Percentiles rank a stretch among this genome's conserved stretches.
These are phyloP conservation scores for Lucinisca nassula DNA, from an alignment of 2,888 invertebrate species.

Conservation along the genomic window DNA sequence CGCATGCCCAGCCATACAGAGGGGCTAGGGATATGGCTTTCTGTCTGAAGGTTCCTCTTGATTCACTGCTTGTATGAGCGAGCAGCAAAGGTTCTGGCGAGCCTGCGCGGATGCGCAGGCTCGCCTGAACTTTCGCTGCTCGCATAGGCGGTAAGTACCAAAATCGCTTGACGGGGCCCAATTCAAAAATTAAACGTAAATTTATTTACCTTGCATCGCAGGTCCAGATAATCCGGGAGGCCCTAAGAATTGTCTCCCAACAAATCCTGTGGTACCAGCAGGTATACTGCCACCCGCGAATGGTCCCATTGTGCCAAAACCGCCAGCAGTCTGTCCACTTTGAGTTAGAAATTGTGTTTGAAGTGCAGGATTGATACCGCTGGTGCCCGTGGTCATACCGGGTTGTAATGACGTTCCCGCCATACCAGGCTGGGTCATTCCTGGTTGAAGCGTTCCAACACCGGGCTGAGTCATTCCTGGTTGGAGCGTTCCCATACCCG, in stretches of 20 bases:
- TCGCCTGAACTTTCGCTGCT: too few species aligned
- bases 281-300: neutral
- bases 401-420: neutral
- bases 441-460: neutral
- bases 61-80: too few species aligned
- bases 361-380: neutral
- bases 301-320: constrained; percentile 4
- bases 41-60: too few species aligned
- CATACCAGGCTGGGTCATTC: neutral
- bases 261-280: neutral
- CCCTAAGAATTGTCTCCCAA: neutral
- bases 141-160: too few species aligned
- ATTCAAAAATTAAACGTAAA: too few species aligned
- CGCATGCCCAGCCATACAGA: too few species aligned
- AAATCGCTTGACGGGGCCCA: too few species aligned
- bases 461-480: neutral
- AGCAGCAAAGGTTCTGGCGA: too few species aligned
- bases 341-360: neutral
- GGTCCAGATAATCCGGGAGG: neutral
- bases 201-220: neutral
- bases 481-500: neutral
- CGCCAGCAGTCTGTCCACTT: neutral
- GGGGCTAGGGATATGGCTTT: too few species aligned
- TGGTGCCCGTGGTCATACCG: neutral
- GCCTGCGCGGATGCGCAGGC: too few species aligned